A percentile compares a stretch with the other conserved stretches of the same genome.
phyloP scores from a whole-genome alignment of 2,797 vertebrate species.

The Scomberomorus guttatus region DNA sequence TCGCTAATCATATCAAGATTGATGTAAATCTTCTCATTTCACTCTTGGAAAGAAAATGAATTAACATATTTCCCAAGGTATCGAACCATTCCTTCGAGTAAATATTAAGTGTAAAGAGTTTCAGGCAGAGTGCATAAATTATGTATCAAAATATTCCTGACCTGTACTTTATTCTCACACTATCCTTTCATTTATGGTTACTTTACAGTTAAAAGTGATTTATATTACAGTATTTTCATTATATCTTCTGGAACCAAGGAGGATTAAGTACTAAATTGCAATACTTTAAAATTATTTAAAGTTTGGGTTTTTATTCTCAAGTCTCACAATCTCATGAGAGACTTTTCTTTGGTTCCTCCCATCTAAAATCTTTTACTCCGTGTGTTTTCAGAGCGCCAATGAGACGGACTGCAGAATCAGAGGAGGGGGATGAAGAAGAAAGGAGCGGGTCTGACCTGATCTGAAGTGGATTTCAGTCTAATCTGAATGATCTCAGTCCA shows the following conservation, averaged over 20 bases:
- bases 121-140: neutral
- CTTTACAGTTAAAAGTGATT: too few relatives aligned
- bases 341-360: neutral
- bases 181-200: too few relatives aligned
- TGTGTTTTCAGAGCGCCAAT: slow-evolving; percentile 56
- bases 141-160: too few relatives aligned
- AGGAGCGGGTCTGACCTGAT: slow-evolving; percentile 47
- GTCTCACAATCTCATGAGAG: neutral
- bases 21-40: too few relatives aligned
- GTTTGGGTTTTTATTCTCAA: neutral
- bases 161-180: too few relatives aligned
- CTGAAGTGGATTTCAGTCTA: slow-evolving; percentile 41
- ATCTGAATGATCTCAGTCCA: slow-evolving; percentile 35
- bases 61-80: too few relatives aligned
- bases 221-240: too few relatives aligned
- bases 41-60: too few relatives aligned
- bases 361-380: neutral
- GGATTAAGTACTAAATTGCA: too few relatives aligned
- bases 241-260: too few relatives aligned
- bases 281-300: too few relatives aligned
- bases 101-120: neutral
- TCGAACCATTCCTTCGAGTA: neutral
- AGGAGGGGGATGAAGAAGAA: slow-evolving; percentile 8
- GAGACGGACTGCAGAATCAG: slow-evolving; percentile 1
- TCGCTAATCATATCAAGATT: too few relatives aligned